These are phyloP conservation scores for Conus betulinus DNA, from an alignment of 1,140 invertebrate species.

Conservation along the genomic window DNA sequence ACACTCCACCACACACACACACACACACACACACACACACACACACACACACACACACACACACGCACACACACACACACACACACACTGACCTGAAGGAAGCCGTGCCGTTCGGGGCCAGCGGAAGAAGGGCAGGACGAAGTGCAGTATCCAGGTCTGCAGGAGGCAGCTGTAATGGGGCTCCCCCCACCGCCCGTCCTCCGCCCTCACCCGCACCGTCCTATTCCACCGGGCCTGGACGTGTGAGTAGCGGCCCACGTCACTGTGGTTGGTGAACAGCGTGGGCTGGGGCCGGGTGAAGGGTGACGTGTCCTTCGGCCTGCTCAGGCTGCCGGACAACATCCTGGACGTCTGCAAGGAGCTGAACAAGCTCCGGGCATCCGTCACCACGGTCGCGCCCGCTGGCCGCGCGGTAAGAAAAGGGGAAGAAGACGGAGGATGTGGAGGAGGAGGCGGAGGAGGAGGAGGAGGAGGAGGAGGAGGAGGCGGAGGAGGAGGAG, in stretches of 20 bases:
- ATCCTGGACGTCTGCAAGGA: slow-evolving; percentile 24
- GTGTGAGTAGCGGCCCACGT: slow-evolving; percentile 34
- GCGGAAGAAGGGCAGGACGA: slow-evolving; percentile 56
- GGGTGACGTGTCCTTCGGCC: not conserved
- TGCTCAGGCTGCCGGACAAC: not conserved
- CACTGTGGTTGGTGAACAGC: slow-evolving; percentile 38
- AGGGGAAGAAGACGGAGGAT: slow-evolving; percentile 40
- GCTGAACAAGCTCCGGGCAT: slow-evolving; percentile 36
- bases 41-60: slow-evolving; percentile 10
- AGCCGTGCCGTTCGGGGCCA: slow-evolving; percentile 35
- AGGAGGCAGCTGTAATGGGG: slow-evolving; percentile 56
- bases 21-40: slow-evolving; percentile 1
- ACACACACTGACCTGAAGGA: slow-evolving; percentile 55
- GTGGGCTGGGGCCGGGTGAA: slow-evolving; percentile 18
- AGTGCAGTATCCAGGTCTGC: slow-evolving; percentile 52
- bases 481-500: slow-evolving; percentile 19
- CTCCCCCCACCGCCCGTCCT: slow-evolving; percentile 53
- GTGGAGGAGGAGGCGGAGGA: not conserved
- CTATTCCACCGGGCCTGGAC: slow-evolving; percentile 36
- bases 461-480: not conserved
- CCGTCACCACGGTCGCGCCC: slow-evolving; percentile 40
- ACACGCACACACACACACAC: slow-evolving; percentile 4
- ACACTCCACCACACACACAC: not conserved
- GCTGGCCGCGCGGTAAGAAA: slow-evolving; percentile 27
- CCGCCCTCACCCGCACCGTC: slow-evolving; percentile 34